phyloP scores from a whole-genome alignment of 2,113 vertebrate genomes.

The Megaceryle torquata region DNA sequence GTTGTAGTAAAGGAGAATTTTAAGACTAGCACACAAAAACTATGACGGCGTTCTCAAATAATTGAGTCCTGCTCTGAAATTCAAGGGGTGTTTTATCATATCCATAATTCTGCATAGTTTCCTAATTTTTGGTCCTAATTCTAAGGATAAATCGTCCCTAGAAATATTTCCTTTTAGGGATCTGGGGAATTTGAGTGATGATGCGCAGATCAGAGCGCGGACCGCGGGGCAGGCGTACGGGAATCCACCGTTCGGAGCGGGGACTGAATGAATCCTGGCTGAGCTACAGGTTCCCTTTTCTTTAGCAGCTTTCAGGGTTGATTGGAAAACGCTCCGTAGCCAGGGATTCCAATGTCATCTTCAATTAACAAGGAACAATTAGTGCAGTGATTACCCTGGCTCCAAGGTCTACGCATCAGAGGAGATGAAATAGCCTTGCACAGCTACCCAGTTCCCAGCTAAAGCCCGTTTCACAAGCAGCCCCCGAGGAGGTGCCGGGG shows the following conservation, averaged over 20 bases:
- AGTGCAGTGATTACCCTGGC: constrained; percentile 69
- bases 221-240: neutral
- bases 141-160: neutral
- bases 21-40: neutral
- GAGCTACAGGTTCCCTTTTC: constrained; percentile 21
- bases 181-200: neutral
- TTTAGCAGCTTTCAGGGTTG: constrained; percentile 43
- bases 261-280: neutral
- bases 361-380: constrained; percentile 95
- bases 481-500: constrained; percentile 27
- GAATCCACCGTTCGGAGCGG: neutral
- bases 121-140: neutral
- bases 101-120: neutral
- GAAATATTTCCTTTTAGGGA: neutral
- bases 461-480: neutral
- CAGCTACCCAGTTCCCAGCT: constrained; percentile 1
- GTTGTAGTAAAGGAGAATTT: neutral
- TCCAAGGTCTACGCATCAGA: constrained; percentile 62
- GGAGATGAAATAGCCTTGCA: constrained; percentile 25
- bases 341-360: constrained; percentile 91
- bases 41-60: fast-evolving
- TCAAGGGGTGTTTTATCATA: neutral
- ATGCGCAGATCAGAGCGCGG: neutral
- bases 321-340: constrained; percentile 69
- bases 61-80: neutral